A percentile compares a stretch with the other conserved stretches of the same genome.
These are phyloP conservation scores for Gallirallus australis DNA, from an alignment of 2,797 vertebrate genomes.

Conservation along the genomic window DNA sequence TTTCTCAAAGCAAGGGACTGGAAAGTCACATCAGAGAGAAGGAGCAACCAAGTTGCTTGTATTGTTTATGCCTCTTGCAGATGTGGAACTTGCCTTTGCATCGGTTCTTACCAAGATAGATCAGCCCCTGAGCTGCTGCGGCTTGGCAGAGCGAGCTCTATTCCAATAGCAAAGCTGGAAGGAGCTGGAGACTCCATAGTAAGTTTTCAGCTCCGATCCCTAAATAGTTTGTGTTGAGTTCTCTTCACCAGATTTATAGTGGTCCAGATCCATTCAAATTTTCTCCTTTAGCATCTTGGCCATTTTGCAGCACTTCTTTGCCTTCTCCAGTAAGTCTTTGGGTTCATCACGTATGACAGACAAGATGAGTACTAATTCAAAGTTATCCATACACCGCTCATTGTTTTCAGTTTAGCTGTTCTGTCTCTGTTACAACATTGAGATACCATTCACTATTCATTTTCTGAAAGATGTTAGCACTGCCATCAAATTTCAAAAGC, in stretches of 20 bases:
- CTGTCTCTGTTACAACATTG: not conserved
- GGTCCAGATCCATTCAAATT: not conserved
- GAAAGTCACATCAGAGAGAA: not conserved
- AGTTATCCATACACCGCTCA: not conserved
- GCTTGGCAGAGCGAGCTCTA: not conserved
- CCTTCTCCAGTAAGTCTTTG: not conserved
- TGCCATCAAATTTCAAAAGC: not conserved
- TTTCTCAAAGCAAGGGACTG: not conserved
- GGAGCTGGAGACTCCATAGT: not conserved
- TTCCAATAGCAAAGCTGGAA: not conserved
- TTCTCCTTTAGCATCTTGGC: not conserved
- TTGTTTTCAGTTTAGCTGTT: not conserved
- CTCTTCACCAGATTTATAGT: not conserved
- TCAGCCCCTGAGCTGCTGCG: not conserved
- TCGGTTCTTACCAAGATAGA: not conserved
- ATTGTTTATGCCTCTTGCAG: rapidly evolving
- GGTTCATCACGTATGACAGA: rapidly evolving
- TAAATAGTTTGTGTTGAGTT: not conserved
- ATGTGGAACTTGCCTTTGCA: not conserved
- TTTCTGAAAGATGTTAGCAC: not conserved
- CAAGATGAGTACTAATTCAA: not conserved
- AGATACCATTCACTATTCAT: not conserved
- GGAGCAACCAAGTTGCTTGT: not conserved
- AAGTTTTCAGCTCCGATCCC: rapidly evolving
- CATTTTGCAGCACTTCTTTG: not conserved